Conservation (phyloP, 2,888 invertebrate species). For the Caenorhabditis sulstoni region DNA sequence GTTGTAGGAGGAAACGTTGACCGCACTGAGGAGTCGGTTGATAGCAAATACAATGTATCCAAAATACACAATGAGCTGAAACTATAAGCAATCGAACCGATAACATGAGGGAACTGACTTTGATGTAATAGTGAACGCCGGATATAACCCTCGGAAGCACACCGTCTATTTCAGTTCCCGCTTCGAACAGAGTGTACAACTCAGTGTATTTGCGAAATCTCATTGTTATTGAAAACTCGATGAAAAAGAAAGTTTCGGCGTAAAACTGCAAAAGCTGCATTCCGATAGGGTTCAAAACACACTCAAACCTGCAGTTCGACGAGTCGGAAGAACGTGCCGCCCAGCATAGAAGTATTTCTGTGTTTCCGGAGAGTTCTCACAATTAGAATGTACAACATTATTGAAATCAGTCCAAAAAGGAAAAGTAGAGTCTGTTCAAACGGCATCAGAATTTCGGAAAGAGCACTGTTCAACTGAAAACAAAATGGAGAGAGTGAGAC, state of each 20-base stretch:
- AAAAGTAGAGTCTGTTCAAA: constrained; percentile 49
- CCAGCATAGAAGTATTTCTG: constrained; percentile 25
- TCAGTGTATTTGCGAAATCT: constrained; percentile 43
- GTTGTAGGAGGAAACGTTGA: constrained; percentile 29
- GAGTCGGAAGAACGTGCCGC: constrained; percentile 46
- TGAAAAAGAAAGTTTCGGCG: constrained; percentile 41
- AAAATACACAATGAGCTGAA: constrained; percentile 44
- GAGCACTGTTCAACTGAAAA: constrained; percentile 6
- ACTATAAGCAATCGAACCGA: too few species aligned
- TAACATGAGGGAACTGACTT: constrained; percentile 2
- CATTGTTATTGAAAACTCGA: constrained; percentile 44
- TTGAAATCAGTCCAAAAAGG: constrained; percentile 37
- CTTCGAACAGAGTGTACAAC: constrained; percentile 31
- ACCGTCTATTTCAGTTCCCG: constrained; percentile 20
- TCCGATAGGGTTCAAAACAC: too few species aligned
- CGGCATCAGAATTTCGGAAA: constrained; percentile 25
- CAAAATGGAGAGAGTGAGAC: too few species aligned
- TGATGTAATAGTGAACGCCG: constrained; percentile 35
- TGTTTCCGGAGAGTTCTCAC: constrained; percentile 34
- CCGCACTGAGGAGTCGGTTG: constrained; percentile 37
- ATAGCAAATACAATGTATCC: constrained; percentile 41
- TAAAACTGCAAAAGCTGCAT: constrained; percentile 17
- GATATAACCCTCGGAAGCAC: constrained; percentile 29
- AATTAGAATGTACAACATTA: constrained; percentile 41
- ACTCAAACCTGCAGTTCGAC: constrained; percentile 35